phyloP scores from a whole-genome alignment of 2,113 vertebrate genomes.

The Nestor notabilis region DNA sequence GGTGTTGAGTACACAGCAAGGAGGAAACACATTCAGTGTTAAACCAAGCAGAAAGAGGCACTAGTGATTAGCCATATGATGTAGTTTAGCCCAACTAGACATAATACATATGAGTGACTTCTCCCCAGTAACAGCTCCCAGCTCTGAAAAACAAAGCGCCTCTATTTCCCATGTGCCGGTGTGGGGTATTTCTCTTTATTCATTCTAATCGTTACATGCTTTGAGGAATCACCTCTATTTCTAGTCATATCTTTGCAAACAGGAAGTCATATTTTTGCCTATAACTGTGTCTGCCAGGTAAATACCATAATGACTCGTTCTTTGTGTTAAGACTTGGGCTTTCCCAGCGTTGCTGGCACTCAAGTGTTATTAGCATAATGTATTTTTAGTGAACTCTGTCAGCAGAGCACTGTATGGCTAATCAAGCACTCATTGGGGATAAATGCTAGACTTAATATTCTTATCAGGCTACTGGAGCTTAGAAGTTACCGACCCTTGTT shows the following conservation, averaged over 20 bases:
- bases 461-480: constrained; percentile 15
- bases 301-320: constrained; percentile 27
- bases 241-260: not conserved
- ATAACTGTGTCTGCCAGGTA: not conserved
- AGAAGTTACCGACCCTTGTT: constrained; percentile 39
- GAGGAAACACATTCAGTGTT: accelerated
- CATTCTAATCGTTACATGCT: not conserved
- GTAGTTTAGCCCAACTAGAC: not conserved
- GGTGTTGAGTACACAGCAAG: not conserved
- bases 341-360: constrained; percentile 21
- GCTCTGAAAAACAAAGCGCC: not conserved
- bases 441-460: constrained; percentile 63
- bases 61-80: not conserved
- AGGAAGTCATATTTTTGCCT: not conserved
- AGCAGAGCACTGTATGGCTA: constrained; percentile 57
- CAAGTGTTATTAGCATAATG: constrained; percentile 60
- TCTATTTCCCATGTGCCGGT: not conserved
- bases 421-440: constrained; percentile 54
- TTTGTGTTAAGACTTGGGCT: constrained; percentile 13
- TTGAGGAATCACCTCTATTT: not conserved
- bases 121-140: not conserved
- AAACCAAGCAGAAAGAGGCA: not conserved
- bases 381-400: constrained; percentile 69
- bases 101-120: not conserved
- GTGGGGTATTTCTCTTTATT: not conserved